Conservation (phyloP, 2,113 vertebrate species). For the Mastomys natalensis region DNA sequence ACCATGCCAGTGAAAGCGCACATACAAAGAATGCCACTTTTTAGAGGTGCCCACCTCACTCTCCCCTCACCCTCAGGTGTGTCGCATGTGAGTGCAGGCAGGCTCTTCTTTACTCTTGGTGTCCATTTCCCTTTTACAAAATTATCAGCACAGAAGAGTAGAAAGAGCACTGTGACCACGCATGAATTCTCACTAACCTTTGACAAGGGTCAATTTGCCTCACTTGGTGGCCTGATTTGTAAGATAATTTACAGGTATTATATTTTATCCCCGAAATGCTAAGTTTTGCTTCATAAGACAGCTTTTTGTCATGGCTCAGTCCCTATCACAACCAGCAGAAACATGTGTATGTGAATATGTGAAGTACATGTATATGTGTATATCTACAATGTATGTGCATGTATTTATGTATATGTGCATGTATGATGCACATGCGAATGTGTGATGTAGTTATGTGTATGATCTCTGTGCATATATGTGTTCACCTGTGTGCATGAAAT, state of each 20-base stretch:
- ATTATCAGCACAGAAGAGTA: not conserved
- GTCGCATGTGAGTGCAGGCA: not conserved
- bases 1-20: not conserved
- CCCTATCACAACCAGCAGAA: not conserved
- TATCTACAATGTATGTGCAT: not conserved
- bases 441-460: too few species aligned
- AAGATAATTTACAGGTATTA: not conserved
- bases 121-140: not conserved
- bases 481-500: not conserved
- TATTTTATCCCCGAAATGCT: not conserved
- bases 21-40: not conserved
- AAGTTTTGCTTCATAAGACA: not conserved
- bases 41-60: accelerated
- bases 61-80: accelerated
- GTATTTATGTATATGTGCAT: not conserved
- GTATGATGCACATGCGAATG: too few species aligned
- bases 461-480: not conserved
- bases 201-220: not conserved
- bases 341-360: not conserved
- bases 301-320: not conserved
- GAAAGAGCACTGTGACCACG: not conserved
- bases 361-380: not conserved
- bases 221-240: not conserved
- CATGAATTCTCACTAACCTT: not conserved
- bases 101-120: not conserved